phyloP scores from a whole-genome alignment of 2,797 vertebrate species.

The Podarcis lilfordi region DNA sequence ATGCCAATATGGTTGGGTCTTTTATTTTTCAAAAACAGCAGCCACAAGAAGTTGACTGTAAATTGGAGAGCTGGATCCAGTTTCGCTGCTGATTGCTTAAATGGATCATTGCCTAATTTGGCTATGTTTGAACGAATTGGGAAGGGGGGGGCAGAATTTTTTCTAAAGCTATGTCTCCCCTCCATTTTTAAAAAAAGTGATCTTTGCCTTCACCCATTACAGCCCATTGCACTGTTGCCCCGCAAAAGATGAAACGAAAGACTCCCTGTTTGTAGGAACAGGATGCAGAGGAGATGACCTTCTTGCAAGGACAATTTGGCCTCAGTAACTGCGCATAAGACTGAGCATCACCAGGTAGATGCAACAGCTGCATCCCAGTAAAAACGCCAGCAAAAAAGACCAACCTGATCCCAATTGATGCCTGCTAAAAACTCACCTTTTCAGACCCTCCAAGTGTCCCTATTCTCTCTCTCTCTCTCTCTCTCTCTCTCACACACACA shows the following conservation, averaged over 20 bases:
- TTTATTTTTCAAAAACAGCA: too few species aligned
- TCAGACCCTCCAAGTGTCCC: too few species aligned
- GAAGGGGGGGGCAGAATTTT: too few species aligned
- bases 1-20: not conserved
- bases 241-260: not conserved
- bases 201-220: not conserved
- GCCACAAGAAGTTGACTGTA: not conserved
- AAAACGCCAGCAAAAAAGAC: not conserved
- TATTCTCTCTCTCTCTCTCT: too few species aligned
- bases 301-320: not conserved
- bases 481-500: too few species aligned
- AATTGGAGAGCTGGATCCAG: not conserved
- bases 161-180: not conserved
- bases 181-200: not conserved
- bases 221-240: not conserved
- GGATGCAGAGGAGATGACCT: not conserved
- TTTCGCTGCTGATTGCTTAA: not conserved
- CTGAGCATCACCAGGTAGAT: not conserved
- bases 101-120: not conserved
- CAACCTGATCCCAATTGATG: not conserved
- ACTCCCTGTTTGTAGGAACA: not conserved
- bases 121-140: constrained; percentile 11
- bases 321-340: not conserved
- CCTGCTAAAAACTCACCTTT: not conserved
- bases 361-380: not conserved